Percentiles rank a stretch among this genome's conserved stretches.
phyloP scores from a whole-genome alignment of 2,888 invertebrate species.

The Nymphalis polychloros region DNA sequence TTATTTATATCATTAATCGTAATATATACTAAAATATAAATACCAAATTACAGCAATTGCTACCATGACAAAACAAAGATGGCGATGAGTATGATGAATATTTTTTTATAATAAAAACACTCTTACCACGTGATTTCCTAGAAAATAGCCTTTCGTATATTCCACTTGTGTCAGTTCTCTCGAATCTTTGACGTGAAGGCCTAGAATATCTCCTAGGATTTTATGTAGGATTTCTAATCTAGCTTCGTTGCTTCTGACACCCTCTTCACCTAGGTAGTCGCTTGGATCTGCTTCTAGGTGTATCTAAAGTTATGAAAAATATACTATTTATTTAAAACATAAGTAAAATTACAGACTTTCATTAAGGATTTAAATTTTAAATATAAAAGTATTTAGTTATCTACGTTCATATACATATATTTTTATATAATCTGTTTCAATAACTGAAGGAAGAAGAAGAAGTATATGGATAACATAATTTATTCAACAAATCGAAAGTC shows the following conservation, averaged over 20 bases:
- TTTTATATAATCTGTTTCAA: too few species aligned
- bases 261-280: slow-evolving; percentile 74
- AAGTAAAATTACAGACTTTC: too few species aligned
- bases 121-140: slow-evolving; percentile 90
- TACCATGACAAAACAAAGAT: slow-evolving; percentile 46
- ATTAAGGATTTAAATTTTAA: not conserved
- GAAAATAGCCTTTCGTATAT: slow-evolving; percentile 87
- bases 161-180: slow-evolving; percentile 57
- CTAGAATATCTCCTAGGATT: slow-evolving; percentile 86
- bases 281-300: slow-evolving; percentile 90
- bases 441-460: too few species aligned
- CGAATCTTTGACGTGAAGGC: slow-evolving; percentile 81
- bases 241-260: slow-evolving; percentile 81
- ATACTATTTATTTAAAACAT: too few species aligned
- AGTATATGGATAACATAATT: too few species aligned
- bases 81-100: slow-evolving; percentile 50
- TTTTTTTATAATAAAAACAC: not conserved
- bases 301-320: slow-evolving; percentile 75
- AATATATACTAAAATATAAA: slow-evolving; percentile 28
- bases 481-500: too few species aligned
- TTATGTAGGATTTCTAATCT: slow-evolving; percentile 90
- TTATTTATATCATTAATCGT: not conserved
- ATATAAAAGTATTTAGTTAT: not conserved
- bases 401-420: too few species aligned
- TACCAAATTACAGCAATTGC: slow-evolving; percentile 52